These are phyloP conservation scores for Papilio gigon DNA, from an alignment of 2,888 invertebrate species.

Conservation along the genomic window DNA sequence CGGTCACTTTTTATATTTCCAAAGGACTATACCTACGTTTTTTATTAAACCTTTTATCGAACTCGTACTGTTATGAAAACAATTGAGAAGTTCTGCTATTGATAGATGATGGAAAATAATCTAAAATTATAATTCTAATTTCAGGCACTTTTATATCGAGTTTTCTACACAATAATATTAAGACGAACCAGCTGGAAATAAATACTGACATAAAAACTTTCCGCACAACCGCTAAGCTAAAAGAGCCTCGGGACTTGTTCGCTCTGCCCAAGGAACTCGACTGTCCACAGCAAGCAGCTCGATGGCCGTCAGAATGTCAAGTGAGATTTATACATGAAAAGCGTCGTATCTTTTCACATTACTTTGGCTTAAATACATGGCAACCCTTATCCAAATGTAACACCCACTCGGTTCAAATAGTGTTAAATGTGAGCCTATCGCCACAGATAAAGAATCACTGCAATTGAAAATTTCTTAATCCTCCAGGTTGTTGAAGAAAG, in stretches of 20 bases:
- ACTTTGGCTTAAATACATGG: not conserved
- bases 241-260: constrained; percentile 87
- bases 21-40: no score
- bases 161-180: constrained; percentile 84
- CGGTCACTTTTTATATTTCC: not conserved
- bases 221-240: constrained; percentile 84
- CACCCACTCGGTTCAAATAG: no score
- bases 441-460: no score
- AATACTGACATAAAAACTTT: constrained; percentile 85
- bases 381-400: not conserved
- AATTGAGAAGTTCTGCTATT: not conserved
- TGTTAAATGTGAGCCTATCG: no score
- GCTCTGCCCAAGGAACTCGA: constrained; percentile 87
- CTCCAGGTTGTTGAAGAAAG: constrained; percentile 90
- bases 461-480: not conserved
- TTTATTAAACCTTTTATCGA: not conserved
- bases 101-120: not conserved
- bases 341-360: not conserved
- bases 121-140: not conserved
- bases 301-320: constrained; percentile 96
- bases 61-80: not conserved
- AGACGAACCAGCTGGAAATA: constrained; percentile 86
- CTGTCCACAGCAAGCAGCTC: constrained; percentile 88
- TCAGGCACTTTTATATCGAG: constrained; percentile 84
- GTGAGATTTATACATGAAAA: constrained; percentile 69